Evolutionary conservation across 2,888 invertebrate species (phyloP), one percentile per base, ranked within the genome.

Genomic region (Syrphus vitripennis): DNA sequence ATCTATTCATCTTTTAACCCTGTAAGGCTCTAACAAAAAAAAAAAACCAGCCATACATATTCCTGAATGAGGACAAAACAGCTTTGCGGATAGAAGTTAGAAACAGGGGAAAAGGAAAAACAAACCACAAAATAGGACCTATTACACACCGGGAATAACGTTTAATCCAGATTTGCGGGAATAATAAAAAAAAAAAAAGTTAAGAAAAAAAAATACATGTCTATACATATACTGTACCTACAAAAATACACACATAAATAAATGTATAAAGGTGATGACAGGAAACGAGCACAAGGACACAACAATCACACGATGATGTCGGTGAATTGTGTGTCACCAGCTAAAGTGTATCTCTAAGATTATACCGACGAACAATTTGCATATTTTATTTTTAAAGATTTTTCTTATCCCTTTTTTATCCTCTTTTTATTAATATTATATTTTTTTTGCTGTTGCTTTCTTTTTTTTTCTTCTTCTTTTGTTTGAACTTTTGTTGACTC

Each of bases 101-200:
- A 67, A 59, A 24, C 57, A 19, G 34, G 29, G 53, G 19, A 45
- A 29, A 67, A 50, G 40, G 12, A 21, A 50, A 50, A 70, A 24
- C 14, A 65, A 70, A 72, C 79, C 83, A 34, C 83, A 77, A 75
- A 81, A 78, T 57, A 57, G 70, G 65, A 63, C 79, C 80, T 50
- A 53, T 55, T 55, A 77, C 59, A 86, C 69, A 81, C 76, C 61
- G 37, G 81, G 77, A 78, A 86, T 86, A 82, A 70, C 67, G 70
- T 86, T 86, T 82, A 77, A 86, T 82, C 67, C 81, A 78, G 81
- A 86, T 86, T 86, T 86, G 77, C 48, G 74, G 74, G 53, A 59
- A 81, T 42, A 77, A 63, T 55, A 59, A 69, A 29, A 79, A 69
- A 72, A 29, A 77, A 50, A 65, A 40, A 16, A 19, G 14, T 31